phyloP scores from a whole-genome alignment of 2,888 invertebrate genomes.

The Caenorhabditis panamensis region DNA sequence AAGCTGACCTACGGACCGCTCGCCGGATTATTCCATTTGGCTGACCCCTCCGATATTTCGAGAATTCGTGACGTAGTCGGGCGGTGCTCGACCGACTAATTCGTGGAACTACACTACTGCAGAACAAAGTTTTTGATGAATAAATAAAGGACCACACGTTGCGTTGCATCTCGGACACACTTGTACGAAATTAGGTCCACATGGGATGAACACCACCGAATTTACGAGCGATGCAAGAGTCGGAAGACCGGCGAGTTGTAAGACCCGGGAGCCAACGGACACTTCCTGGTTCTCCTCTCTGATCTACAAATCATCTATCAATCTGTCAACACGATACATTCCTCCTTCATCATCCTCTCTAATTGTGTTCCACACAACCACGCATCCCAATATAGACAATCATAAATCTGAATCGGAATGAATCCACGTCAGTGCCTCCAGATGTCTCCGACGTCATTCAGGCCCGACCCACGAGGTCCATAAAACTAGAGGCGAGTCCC shows the following conservation, averaged over 20 bases:
- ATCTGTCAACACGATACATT: no score
- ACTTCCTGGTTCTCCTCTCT: not conserved
- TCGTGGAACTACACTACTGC: conserved; percentile 12
- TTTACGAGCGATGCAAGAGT: conserved; percentile 24
- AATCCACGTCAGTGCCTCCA: conserved; percentile 44
- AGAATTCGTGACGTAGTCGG: not conserved
- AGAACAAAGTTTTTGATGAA: conserved; percentile 19
- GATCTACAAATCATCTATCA: not conserved
- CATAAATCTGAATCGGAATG: conserved; percentile 33
- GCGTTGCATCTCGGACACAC: conserved; percentile 13
- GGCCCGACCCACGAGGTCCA: conserved; percentile 44
- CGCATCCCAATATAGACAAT: conserved; percentile 24
- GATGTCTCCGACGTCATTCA: conserved; percentile 33
- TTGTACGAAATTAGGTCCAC: conserved; percentile 35
- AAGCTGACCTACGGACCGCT: conserved; percentile 7
- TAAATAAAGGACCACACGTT: conserved; percentile 10
- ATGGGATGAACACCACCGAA: conserved; percentile 26
- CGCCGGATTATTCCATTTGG: conserved; percentile 47
- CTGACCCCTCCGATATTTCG: conserved; percentile 24
- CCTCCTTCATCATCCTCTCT: not conserved
- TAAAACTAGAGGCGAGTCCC: conserved; percentile 18
- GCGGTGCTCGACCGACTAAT: conserved; percentile 42
- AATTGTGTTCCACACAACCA: not conserved
- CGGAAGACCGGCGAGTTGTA: not conserved
- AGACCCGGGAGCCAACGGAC: not conserved